These are phyloP conservation scores for Equus quagga DNA, from an alignment of 2,113 vertebrate genomes.

Conservation along the genomic window DNA sequence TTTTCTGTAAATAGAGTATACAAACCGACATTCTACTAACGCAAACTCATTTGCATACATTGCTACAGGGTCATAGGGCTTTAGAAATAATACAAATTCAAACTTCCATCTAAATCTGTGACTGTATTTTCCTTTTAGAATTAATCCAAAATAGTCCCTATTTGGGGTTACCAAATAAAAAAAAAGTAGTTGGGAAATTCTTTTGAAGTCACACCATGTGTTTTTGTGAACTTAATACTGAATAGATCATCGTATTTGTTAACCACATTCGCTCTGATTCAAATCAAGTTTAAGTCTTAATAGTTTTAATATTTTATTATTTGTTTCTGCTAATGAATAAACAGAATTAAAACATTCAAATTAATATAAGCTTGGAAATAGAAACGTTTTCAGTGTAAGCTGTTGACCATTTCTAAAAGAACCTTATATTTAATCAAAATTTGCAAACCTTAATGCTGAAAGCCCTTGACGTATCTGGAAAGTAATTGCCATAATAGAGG, in stretches of 20 bases:
- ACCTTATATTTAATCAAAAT: background rate
- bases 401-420: background rate
- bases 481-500: background rate
- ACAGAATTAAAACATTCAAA: background rate
- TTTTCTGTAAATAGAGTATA: background rate
- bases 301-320: constrained; percentile 5
- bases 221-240: background rate
- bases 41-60: background rate
- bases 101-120: background rate
- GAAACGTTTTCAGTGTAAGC: background rate
- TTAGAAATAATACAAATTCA: background rate
- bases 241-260: background rate
- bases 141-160: background rate
- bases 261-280: background rate
- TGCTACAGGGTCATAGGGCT: background rate
- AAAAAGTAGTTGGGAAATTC: background rate
- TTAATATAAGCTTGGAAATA: background rate
- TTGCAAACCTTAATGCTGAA: background rate
- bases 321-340: background rate
- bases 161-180: background rate
- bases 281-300: background rate
- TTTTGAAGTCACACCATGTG: background rate
- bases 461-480: background rate
- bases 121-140: background rate
- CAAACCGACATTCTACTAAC: background rate